These are phyloP conservation scores for Leucophenga maculata DNA, from an alignment of 2,888 invertebrate species.

Conservation along the genomic window DNA sequence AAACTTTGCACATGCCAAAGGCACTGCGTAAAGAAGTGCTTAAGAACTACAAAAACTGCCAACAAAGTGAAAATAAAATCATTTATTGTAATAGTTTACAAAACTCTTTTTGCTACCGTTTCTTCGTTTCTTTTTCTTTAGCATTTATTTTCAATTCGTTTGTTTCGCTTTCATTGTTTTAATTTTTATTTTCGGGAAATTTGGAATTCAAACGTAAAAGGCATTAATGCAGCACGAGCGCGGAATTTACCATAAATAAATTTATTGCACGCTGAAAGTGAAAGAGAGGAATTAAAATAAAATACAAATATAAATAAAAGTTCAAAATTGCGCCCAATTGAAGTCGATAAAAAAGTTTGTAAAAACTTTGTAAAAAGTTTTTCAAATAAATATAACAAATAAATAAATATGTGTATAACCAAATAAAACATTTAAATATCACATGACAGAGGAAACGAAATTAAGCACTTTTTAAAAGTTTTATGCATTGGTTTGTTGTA, in stretches of 20 bases:
- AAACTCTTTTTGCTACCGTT: neutral
- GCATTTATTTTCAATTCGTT: neutral
- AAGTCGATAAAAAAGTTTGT: constrained; percentile 34
- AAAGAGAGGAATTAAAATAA: neutral
- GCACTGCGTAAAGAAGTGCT: neutral
- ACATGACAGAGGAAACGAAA: no score
- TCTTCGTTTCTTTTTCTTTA: constrained; percentile 4
- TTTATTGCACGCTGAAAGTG: neutral
- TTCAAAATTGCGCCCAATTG: constrained; percentile 18
- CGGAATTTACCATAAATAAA: neutral
- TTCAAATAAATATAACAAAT: constrained; percentile 37
- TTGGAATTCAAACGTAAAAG: neutral
- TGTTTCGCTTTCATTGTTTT: constrained; percentile 6
- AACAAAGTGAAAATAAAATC: neutral
- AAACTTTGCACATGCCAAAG: neutral
- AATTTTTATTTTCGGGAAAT: neutral
- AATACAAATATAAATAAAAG: constrained; percentile 5
- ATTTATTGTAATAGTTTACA: constrained; percentile 7
- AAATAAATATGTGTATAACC: no score
- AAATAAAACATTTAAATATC: no score
- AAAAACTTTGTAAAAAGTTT: constrained; percentile 37
- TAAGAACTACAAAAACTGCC: neutral
- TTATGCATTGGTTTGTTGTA: no score
- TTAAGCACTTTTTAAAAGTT: no score
- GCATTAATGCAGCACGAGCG: neutral